These are phyloP conservation scores for Trichonephila inaurata DNA, from an alignment of 1,140 invertebrate species.

Conservation along the genomic window DNA sequence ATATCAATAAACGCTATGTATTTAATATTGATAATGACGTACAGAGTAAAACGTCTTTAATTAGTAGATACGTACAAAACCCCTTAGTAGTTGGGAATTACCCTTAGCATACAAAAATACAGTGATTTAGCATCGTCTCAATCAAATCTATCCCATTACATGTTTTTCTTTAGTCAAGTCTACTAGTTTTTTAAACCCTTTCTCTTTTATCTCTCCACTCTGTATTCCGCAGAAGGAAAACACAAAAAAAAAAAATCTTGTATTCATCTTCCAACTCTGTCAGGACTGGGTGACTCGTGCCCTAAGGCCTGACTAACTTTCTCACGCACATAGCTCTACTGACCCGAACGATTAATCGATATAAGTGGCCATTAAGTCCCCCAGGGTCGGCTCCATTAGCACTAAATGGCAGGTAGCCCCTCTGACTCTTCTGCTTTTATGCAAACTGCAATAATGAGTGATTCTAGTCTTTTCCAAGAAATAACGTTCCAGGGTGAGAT, in stretches of 20 bases:
- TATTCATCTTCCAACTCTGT: neutral
- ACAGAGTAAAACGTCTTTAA: too few relatives aligned
- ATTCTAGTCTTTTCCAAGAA: conserved; percentile 27
- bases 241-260: neutral
- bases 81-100: neutral
- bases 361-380: conserved; percentile 54
- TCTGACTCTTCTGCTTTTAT: conserved; percentile 39
- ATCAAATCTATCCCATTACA: neutral
- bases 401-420: conserved; percentile 65
- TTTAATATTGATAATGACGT: too few relatives aligned
- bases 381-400: conserved; percentile 48
- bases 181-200: neutral
- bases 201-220: neutral
- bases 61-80: neutral
- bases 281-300: conserved; percentile 23
- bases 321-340: conserved; percentile 67
- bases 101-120: neutral
- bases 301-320: conserved; percentile 33
- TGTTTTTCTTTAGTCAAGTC: neutral
- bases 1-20: too few relatives aligned
- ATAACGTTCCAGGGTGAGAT: conserved; percentile 28
- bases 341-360: conserved; percentile 68
- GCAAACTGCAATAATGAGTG: conserved; percentile 55
- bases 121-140: neutral
- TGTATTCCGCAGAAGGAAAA: neutral